Percentiles rank a stretch among this genome's conserved stretches.
Conservation (phyloP, 1,140 invertebrate species). For the Marisa cornuarietis region DNA sequence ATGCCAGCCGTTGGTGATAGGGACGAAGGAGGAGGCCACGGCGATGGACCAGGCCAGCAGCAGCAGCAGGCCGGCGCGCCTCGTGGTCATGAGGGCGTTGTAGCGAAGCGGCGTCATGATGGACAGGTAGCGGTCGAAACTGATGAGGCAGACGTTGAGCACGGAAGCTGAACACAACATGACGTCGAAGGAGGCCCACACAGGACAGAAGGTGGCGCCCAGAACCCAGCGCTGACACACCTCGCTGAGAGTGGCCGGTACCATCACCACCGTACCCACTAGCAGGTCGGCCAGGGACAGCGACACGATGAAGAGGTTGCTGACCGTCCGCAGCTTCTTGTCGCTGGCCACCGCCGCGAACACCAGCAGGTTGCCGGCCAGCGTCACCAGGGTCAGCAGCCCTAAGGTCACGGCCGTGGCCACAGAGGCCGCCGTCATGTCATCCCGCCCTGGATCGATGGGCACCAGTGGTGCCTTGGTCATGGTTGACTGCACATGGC, state of each 20-base stretch:
- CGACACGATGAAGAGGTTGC: constrained; percentile 94
- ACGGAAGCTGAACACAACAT: constrained; percentile 99
- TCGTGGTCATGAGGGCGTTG: constrained; percentile 90
- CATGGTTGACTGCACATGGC: constrained; percentile 1
- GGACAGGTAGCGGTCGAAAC: constrained; percentile 95
- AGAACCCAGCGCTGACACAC: constrained; percentile 88
- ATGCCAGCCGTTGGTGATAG: constrained; percentile 92
- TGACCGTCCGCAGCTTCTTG: constrained; percentile 88
- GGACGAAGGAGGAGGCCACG: constrained; percentile 93
- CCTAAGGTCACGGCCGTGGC: constrained; percentile 35
- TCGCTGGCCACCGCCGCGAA: constrained; percentile 86
- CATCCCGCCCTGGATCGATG: not conserved
- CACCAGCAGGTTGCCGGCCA: constrained; percentile 84
- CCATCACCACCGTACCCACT: constrained; percentile 79
- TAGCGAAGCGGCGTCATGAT: constrained; percentile 98
- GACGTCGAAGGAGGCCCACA: constrained; percentile 98
- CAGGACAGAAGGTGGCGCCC: constrained; percentile 93
- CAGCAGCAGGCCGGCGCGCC: constrained; percentile 84
- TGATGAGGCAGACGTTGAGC: constrained; percentile 96
- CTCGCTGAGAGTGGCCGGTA: constrained; percentile 71
- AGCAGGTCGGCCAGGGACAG: constrained; percentile 94
- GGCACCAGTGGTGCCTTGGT: constrained; percentile 23
- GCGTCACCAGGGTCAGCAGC: constrained; percentile 41
- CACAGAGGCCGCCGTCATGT: not conserved
- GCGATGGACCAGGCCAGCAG: constrained; percentile 93